A percentile compares a stretch with the other conserved stretches of the same genome.
Evolutionary conservation across 2,113 vertebrate genomes (phyloP).

Genomic region (Synchiropus splendidus): DNA sequence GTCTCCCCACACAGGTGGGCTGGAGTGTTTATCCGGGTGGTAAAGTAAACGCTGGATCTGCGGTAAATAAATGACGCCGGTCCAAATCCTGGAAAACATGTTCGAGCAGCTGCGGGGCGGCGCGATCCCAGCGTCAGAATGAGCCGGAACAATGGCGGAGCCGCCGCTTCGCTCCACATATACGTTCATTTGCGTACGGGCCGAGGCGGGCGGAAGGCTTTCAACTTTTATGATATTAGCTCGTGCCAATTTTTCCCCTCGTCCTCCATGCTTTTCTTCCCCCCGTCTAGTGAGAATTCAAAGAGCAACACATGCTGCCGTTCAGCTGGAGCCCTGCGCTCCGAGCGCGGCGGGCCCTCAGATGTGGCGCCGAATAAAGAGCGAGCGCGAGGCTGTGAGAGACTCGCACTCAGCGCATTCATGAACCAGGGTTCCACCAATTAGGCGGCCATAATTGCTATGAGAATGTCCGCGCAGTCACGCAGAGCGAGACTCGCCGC

Average conservation of each 20-base stretch:
- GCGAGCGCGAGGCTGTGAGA: constrained; percentile 45
- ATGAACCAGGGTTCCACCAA: constrained; percentile 60
- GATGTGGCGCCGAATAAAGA: constrained; percentile 53
- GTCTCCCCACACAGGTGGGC: no score
- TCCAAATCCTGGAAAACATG: no score
- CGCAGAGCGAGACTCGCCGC: constrained; percentile 38
- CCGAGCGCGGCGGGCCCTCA: constrained; percentile 42
- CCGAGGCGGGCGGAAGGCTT: constrained; percentile 54
- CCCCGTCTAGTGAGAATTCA: constrained; percentile 39
- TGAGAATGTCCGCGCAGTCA: constrained; percentile 56
- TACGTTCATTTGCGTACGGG: constrained; percentile 40
- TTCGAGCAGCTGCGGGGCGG: no score
- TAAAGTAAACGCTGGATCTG: no score
- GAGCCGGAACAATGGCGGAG: constrained; percentile 37
- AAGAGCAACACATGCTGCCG: constrained; percentile 48
- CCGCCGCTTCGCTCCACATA: constrained; percentile 29
- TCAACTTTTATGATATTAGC: constrained; percentile 54
- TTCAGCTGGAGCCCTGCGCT: constrained; percentile 48
- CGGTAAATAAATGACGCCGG: no score
- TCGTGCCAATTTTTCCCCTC: constrained; percentile 44
- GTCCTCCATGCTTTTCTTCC: constrained; percentile 17
- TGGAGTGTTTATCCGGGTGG: no score
- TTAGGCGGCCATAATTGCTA: constrained; percentile 56
- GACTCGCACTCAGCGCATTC: constrained; percentile 49
- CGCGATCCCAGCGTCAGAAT: no score